These are phyloP conservation scores for Smittia aterrima DNA, from an alignment of 2,888 invertebrate species.

Conservation along the genomic window DNA sequence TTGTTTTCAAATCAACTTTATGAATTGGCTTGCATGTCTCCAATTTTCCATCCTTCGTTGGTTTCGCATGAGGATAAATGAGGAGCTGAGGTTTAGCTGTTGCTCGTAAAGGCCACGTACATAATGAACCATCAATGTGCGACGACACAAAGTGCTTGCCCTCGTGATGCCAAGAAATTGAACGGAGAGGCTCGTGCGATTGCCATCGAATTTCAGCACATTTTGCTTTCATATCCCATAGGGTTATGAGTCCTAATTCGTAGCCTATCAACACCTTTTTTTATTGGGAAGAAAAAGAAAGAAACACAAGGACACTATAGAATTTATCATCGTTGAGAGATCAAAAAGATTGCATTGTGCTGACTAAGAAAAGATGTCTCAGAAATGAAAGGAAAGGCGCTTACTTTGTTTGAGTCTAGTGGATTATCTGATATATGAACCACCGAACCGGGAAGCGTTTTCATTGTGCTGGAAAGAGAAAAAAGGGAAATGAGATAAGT, in stretches of 20 bases:
- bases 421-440: slow-evolving; percentile 97
- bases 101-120: slow-evolving; percentile 84
- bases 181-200: slow-evolving; percentile 73
- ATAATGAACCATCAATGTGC: slow-evolving; percentile 93
- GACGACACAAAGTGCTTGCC: slow-evolving; percentile 96
- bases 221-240: slow-evolving; percentile 92
- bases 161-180: slow-evolving; percentile 95
- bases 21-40: slow-evolving; percentile 93
- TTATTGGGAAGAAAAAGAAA: slow-evolving; percentile 44
- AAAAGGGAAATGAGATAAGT: slow-evolving; percentile 1
- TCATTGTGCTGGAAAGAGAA: slow-evolving; percentile 73
- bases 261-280: slow-evolving; percentile 89
- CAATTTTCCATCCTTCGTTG: slow-evolving; percentile 86
- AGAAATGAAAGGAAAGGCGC: slow-evolving; percentile 44
- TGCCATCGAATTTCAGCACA: slow-evolving; percentile 82
- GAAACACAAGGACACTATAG: neutral
- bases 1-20: slow-evolving; percentile 93
- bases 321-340: neutral
- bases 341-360: neutral
- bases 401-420: slow-evolving; percentile 91
- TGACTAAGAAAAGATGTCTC: slow-evolving; percentile 16
- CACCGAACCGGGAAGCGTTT: slow-evolving; percentile 95
- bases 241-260: slow-evolving; percentile 88
- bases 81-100: slow-evolving; percentile 75
- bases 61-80: slow-evolving; percentile 90